These are phyloP conservation scores for Pollimyrus isidori DNA, from an alignment of 2,113 vertebrate genomes.

Conservation along the genomic window DNA sequence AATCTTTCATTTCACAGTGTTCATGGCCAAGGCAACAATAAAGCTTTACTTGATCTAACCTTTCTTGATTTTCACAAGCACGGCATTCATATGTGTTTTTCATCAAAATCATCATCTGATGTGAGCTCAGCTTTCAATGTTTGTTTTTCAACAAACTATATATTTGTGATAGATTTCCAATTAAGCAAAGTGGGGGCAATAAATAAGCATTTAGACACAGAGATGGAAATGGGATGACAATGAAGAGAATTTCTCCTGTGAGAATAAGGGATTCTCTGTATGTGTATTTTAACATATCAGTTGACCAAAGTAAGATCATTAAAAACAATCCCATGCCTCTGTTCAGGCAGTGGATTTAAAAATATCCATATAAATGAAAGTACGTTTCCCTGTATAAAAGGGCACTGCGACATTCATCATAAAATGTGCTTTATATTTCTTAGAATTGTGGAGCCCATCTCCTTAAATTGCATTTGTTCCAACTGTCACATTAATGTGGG, in stretches of 20 bases:
- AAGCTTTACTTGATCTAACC: neutral
- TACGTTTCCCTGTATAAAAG: neutral
- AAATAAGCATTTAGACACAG: neutral
- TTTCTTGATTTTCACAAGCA: neutral
- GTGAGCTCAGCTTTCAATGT: neutral
- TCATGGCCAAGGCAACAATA: neutral
- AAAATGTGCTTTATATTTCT: slow-evolving; percentile 6
- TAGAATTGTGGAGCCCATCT: slow-evolving; percentile 7
- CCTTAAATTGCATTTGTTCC: slow-evolving; percentile 59
- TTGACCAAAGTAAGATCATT: neutral
- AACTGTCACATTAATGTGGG: slow-evolving; percentile 56
- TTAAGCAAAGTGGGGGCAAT: neutral
- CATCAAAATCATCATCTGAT: neutral
- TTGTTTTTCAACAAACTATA: neutral
- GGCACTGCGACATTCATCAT: neutral
- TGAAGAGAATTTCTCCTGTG: neutral
- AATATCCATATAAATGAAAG: slow-evolving; percentile 1
- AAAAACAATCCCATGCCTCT: neutral
- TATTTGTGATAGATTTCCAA: neutral
- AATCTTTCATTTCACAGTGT: neutral
- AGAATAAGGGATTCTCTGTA: neutral
- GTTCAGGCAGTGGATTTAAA: neutral
- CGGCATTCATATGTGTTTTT: neutral
- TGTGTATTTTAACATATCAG: neutral
- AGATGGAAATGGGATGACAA: neutral